These are phyloP conservation scores for Pherbina coryleti DNA, from an alignment of 2,888 invertebrate species.

Conservation along the genomic window DNA sequence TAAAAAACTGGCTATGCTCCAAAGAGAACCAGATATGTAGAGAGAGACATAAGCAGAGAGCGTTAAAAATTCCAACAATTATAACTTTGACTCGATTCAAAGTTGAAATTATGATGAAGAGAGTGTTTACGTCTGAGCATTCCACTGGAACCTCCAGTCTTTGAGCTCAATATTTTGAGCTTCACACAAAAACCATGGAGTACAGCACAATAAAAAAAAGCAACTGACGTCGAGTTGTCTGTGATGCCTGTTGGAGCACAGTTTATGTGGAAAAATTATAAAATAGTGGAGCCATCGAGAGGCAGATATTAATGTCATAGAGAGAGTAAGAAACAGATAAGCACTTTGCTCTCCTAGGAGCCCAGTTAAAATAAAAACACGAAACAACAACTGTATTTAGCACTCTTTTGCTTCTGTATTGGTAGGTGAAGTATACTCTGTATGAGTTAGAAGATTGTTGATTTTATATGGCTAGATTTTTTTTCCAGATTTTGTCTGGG, in stretches of 20 bases:
- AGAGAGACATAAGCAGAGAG: not conserved
- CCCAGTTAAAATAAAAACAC: not conserved
- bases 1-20: not conserved
- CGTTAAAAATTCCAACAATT: not conserved
- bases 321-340: not conserved
- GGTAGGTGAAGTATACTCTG: conserved; percentile 7
- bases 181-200: not conserved
- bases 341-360: not conserved
- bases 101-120: not conserved
- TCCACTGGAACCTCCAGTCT: not conserved
- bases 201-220: not conserved
- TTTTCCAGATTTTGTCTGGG: not conserved
- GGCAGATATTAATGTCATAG: no score
- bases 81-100: not conserved
- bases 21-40: not conserved
- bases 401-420: not conserved
- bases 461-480: not conserved
- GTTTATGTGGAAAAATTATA: conserved; percentile 54
- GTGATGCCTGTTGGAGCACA: conserved; percentile 27
- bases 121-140: not conserved
- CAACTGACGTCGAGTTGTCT: conserved; percentile 39
- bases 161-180: not conserved
- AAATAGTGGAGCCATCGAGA: conserved; percentile 12
- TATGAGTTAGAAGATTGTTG: not conserved
- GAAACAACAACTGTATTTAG: not conserved